Evolutionary conservation across 2,888 invertebrate species (phyloP), one percentile per base, ranked within the genome.

Genomic region (Zygothrica quintamaculata): DNA sequence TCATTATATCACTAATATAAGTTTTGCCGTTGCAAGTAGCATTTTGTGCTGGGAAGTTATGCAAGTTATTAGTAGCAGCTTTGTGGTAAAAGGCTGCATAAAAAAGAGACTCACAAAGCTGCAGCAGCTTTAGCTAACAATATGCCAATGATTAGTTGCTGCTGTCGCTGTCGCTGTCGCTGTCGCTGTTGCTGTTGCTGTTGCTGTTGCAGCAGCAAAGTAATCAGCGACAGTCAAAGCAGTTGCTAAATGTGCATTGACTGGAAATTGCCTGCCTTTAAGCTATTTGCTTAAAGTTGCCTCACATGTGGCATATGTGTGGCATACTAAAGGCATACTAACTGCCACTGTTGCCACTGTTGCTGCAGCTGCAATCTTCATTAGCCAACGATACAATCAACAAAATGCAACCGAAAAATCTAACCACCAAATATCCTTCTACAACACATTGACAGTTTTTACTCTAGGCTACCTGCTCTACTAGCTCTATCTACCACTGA

Each of bases 371-470:
- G 76, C 80, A 72, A 77, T 81, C 78, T 75, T 78, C 77, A 82
- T 84, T 84, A 81, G 67, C 48, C 65, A 57, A 52, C 33, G 66
- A 57, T 53, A 80, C 79, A 82, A 84, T 82, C 81, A 82, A 48
- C 67, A 31, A 80, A 84, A 77, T 82, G 82, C 73, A 82, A 43
- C 47, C 50, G 50, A 62, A 39, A 57, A 60, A 13, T 31, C 29
- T 8, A 33, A 16, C 18, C 51, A 42, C 26, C n/a, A 50, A 26
- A 50, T 16, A 31, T 46, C 26, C 39, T 44, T 15, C 8, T 36
- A 16, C 37, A 9, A 31, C 9, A 5, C 36, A 29, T 18, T 56
- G 18, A 22, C 18, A 22, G 18, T 22, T 39, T 8, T 40, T 12
- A 29, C 9, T 42, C n/a, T n/a, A n/a, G n/a, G n/a, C n/a, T n/a